Evolutionary conservation across 2,888 invertebrate genomes (phyloP), one percentile per base, ranked within the genome.

Genomic region (Caenorhabditis drosophilae): DNA sequence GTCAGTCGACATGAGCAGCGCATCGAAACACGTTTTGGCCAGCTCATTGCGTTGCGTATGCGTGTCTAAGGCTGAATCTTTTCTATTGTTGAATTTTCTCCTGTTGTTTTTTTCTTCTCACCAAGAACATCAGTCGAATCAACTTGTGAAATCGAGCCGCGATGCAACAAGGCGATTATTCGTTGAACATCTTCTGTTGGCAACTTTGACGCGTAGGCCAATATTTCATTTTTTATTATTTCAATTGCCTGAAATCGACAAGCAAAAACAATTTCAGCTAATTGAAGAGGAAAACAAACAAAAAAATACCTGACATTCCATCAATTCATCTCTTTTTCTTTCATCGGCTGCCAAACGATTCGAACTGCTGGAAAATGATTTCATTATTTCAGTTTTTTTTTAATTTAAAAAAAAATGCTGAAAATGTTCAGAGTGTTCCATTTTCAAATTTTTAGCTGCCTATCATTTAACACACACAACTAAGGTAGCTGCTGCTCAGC

Each of bases 171-270:
- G 76, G 90, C 89, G 73, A 93, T 92, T 49, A 93, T 89, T 84
- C 90, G 89, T 80, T 90, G 88, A 76, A 90, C 89, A 85, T 93
- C 91, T 77, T 91, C 90, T 84, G 90, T 88, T 52, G 91, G 91
- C 84, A 92, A 89, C 71, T 88, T 87, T 73, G 88, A 88, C 2
- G 92, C 90, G 85, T 90, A 90, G 36, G 93, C 91, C 83, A 90
- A 84, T 84, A 93, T 89, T 85, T 92, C 90, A 67, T 90, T 64
- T 20, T 71, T 27, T 58, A 93, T 86, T 73, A 93, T 85, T 81
- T 91, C 90, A 70, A 93, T 90, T 49, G 92, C 89, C 84, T 64
- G 55, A 15, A 51, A 42, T 18, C 22, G n/a, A n/a, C n/a, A n/a
- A n/a, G n/a, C n/a, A n/a, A n/a, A n/a, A n/a, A n/a, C n/a, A n/a